Evolutionary conservation across 2,113 vertebrate genomes (phyloP).

Genomic region (Prionailurus bengalensis): DNA sequence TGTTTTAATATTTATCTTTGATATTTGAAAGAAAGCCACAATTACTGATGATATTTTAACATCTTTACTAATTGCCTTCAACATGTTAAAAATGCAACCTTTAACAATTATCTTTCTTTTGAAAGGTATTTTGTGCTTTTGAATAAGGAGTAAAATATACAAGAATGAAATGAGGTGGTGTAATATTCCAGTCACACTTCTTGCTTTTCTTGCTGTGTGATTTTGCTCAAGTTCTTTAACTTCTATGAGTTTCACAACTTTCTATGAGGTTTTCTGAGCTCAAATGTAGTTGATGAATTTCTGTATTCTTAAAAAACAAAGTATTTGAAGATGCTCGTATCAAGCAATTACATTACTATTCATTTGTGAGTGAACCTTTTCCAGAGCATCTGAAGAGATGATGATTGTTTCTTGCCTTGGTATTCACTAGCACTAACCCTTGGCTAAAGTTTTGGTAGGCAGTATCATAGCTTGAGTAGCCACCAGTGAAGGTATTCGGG

Average conservation of each 20-base stretch:
- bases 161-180: not conserved
- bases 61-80: conserved; percentile 29
- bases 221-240: conserved; percentile 37
- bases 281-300: not conserved
- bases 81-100: conserved; percentile 13
- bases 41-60: conserved; percentile 26
- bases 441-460: not conserved
- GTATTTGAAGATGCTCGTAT: not conserved
- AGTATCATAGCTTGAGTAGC: not conserved
- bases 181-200: not conserved
- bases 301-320: not conserved
- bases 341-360: not conserved
- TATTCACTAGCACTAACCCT: not conserved
- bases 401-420: not conserved
- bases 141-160: not conserved
- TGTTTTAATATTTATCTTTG: conserved; percentile 57
- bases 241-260: not conserved
- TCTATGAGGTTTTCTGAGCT: not conserved
- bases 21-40: conserved; percentile 7
- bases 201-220: not conserved
- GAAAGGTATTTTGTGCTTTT: not conserved
- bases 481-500: not conserved
- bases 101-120: conserved; percentile 11
- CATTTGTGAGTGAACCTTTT: not conserved
- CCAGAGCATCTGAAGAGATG: not conserved